Percentiles rank a stretch among this genome's conserved stretches.
These are phyloP conservation scores for Ochropleura plecta DNA, from an alignment of 2,888 invertebrate genomes.

Conservation along the genomic window DNA sequence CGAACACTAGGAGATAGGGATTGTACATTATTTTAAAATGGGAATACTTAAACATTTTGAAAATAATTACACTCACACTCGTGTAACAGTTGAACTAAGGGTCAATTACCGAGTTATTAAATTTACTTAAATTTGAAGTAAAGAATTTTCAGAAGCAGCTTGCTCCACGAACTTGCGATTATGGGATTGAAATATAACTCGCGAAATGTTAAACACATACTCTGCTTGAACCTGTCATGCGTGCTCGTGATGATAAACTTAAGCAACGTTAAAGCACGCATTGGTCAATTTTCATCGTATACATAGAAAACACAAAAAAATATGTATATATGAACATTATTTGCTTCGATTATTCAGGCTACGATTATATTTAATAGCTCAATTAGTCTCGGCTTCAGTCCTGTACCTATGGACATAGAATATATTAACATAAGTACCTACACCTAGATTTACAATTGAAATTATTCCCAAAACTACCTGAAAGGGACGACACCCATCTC, in stretches of 20 bases:
- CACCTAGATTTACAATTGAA: constrained; percentile 26
- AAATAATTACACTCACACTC: not conserved
- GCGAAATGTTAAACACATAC: not conserved
- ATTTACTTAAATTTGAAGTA: no score
- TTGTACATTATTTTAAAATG: not conserved
- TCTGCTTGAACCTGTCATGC: not conserved
- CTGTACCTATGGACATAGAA: not conserved
- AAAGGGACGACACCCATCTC: constrained; percentile 18
- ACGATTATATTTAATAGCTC: not conserved
- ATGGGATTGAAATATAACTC: not conserved
- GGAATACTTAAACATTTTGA: not conserved
- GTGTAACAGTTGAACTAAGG: not conserved
- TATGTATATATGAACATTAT: not conserved
- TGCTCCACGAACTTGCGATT: not conserved
- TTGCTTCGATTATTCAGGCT: not conserved
- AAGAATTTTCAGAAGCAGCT: not conserved
- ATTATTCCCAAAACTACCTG: constrained; percentile 27
- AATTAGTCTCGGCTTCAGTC: not conserved
- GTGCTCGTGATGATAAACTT: not conserved
- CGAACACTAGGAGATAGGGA: not conserved
- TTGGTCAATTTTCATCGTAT: not conserved
- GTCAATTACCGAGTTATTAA: not conserved
- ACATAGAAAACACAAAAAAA: not conserved
- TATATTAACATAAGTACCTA: not conserved
- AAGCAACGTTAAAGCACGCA: not conserved